phyloP scores from a whole-genome alignment of 2,888 invertebrate genomes.

The Suillia variegata region DNA sequence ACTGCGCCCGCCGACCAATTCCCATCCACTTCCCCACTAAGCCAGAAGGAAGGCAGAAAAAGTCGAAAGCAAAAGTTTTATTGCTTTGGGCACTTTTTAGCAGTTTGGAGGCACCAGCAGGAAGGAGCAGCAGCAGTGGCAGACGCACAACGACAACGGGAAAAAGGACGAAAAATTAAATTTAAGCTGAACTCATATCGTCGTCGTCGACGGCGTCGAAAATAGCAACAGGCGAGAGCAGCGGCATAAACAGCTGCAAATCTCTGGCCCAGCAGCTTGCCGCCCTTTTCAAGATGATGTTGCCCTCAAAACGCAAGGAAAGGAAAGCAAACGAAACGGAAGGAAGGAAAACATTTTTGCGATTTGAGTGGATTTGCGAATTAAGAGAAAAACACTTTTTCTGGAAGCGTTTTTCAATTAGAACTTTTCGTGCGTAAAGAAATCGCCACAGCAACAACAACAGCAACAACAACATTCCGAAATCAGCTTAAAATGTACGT shows the following conservation, averaged over 20 bases:
- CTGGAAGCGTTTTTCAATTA: background rate
- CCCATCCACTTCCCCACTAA: background rate
- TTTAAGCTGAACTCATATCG: slow-evolving; percentile 3
- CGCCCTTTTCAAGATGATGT: no score
- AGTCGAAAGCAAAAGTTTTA: slow-evolving; percentile 15
- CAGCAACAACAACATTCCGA: no score
- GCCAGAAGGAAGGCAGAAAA: background rate
- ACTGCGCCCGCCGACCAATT: no score
- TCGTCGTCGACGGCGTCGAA: background rate
- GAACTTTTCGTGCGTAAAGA: background rate
- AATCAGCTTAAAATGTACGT: no score
- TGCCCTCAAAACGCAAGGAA: no score
- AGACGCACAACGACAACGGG: background rate
- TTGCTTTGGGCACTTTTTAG: slow-evolving; percentile 11
- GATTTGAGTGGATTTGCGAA: background rate
- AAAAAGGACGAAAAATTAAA: background rate
- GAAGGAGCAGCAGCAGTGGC: background rate
- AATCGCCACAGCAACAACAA: no score
- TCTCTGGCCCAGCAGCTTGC: no score
- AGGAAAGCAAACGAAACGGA: background rate
- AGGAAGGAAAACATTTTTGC: background rate
- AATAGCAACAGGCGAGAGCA: slow-evolving; percentile 11
- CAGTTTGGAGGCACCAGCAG: slow-evolving; percentile 13
- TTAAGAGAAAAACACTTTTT: background rate
- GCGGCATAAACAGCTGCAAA: no score